Evolutionary conservation across 1,140 invertebrate species (phyloP).

Genomic region (Wasmannia auropunctata): DNA sequence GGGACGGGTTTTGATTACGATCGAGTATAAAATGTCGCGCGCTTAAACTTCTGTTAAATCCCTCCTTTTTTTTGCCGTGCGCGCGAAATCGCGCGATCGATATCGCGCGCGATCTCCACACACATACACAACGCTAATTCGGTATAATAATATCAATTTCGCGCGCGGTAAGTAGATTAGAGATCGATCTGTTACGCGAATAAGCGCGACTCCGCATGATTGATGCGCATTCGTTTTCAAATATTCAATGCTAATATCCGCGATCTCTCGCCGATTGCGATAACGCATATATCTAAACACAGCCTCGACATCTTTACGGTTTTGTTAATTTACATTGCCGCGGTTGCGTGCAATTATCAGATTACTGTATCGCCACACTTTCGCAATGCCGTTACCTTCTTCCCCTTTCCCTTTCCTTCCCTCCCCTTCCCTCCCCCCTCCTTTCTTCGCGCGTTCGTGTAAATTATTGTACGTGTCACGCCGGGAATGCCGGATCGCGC

Average conservation of each 20-base stretch:
- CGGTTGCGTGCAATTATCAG: slow-evolving; percentile 48
- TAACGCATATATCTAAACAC: not conserved
- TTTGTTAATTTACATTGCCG: slow-evolving; percentile 40
- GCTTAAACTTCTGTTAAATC: slow-evolving; percentile 16
- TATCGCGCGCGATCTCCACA: not conserved
- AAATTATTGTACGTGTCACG: slow-evolving; percentile 22
- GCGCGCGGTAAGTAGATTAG: not conserved
- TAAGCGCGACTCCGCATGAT: not conserved
- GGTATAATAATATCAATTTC: not conserved
- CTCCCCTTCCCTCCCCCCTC: not conserved
- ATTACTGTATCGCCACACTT: slow-evolving; percentile 5
- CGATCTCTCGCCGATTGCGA: slow-evolving; percentile 17
- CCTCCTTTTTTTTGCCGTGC: not conserved
- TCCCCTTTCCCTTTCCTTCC: no score
- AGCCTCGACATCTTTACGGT: slow-evolving; percentile 37
- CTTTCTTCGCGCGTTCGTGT: not conserved
- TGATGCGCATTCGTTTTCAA: not conserved
- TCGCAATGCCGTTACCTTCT: not conserved
- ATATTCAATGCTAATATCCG: not conserved
- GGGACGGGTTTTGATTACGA: slow-evolving; percentile 8
- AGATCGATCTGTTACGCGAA: not conserved
- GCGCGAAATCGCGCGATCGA: not conserved
- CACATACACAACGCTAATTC: slow-evolving; percentile 19
- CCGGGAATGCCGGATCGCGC: not conserved
- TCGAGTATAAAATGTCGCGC: not conserved